Evolutionary conservation across 2,888 invertebrate genomes (phyloP).

Genomic region (Epsilonema sp.): DNA sequence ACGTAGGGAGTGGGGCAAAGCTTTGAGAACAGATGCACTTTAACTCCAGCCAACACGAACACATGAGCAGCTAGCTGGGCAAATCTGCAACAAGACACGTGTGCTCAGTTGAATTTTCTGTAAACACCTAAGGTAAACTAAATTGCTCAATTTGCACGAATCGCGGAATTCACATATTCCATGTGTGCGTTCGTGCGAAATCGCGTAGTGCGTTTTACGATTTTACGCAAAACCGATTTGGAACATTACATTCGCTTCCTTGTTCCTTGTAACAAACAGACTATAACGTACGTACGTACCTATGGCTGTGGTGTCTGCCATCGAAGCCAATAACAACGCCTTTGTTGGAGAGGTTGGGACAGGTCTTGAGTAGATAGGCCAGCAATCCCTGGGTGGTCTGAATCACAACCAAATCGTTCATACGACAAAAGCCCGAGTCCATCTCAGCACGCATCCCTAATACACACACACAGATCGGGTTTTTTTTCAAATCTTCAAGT

Average conservation of each 20-base stretch:
- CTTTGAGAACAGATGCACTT: slow-evolving; percentile 56
- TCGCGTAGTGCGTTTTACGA: no score
- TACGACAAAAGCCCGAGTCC: slow-evolving; percentile 72
- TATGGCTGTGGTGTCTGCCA: slow-evolving; percentile 19
- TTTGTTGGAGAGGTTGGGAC: slow-evolving; percentile 13
- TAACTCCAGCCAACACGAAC: slow-evolving; percentile 51
- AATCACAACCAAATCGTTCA: slow-evolving; percentile 81
- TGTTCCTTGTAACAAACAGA: no score
- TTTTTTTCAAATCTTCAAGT: no score
- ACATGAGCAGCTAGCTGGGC: slow-evolving; percentile 67
- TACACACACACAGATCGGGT: neutral
- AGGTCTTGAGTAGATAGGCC: slow-evolving; percentile 14
- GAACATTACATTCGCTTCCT: no score
- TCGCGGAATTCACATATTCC: no score
- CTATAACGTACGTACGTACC: slow-evolving; percentile 7
- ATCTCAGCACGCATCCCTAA: slow-evolving; percentile 61
- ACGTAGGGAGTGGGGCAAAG: slow-evolving; percentile 81
- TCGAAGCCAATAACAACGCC: slow-evolving; percentile 25
- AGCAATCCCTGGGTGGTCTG: slow-evolving; percentile 38
- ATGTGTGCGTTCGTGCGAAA: no score
- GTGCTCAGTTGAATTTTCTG: no score
- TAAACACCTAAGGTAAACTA: no score
- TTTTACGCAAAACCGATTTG: no score
- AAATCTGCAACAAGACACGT: slow-evolving; percentile 44
- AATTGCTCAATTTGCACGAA: no score